Conservation (phyloP, 1,140 invertebrate species). For the Brachionus rotundiformis region DNA sequence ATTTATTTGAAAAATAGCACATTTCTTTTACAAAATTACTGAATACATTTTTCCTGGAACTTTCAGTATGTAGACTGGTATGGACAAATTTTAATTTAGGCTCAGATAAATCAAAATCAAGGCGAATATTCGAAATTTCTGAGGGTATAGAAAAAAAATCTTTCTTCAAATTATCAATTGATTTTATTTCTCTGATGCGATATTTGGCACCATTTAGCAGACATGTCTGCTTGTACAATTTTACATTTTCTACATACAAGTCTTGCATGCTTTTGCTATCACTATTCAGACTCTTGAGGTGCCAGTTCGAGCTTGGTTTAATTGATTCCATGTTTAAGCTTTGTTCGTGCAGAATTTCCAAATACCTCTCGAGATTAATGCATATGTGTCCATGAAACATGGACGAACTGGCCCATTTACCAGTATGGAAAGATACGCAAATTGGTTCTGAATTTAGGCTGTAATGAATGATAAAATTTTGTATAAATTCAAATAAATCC, state of each 20-base stretch:
- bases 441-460: neutral
- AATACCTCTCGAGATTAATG: neutral
- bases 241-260: constrained; percentile 36
- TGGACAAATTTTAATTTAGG: constrained; percentile 21
- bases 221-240: neutral
- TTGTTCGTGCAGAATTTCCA: neutral
- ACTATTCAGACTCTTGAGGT: neutral
- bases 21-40: constrained; percentile 1
- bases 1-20: constrained; percentile 15
- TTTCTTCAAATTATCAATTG: neutral
- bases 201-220: neutral
- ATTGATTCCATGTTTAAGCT: neutral
- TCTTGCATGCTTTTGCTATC: neutral
- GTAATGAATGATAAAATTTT: neutral
- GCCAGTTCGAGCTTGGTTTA: neutral
- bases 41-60: neutral
- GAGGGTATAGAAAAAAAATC: neutral
- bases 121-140: neutral
- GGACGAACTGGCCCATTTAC: neutral
- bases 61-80: neutral
- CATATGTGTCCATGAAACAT: constrained; percentile 7
- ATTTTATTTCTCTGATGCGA: neutral
- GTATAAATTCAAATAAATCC: neutral
- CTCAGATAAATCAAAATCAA: neutral
- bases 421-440: constrained; percentile 16